A percentile compares a stretch with the other conserved stretches of the same genome.
These are phyloP conservation scores for Oophaga sylvatica DNA, from an alignment of 2,797 vertebrate genomes.

Conservation along the genomic window DNA sequence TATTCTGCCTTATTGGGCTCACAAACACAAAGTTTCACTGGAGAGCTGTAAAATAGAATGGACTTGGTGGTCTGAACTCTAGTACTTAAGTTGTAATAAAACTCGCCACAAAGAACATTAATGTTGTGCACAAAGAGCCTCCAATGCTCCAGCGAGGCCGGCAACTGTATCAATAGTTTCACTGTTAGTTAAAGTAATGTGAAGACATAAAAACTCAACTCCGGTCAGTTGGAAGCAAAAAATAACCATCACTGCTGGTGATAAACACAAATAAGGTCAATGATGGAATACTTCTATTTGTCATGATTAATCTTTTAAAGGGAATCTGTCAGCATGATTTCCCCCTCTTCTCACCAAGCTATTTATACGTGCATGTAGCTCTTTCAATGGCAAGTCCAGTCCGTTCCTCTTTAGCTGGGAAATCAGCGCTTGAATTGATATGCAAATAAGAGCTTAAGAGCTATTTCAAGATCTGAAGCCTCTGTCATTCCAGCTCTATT, in stretches of 20 bases:
- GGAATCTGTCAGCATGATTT: too few relatives aligned
- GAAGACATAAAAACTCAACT: conserved; percentile 48
- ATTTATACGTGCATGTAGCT: too few relatives aligned
- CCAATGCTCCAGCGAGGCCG: conserved; percentile 30
- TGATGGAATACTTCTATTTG: background rate
- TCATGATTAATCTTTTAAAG: background rate
- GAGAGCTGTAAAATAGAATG: conserved; percentile 72
- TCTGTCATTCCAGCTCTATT: too few relatives aligned
- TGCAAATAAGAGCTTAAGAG: too few relatives aligned
- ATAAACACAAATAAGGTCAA: conserved; percentile 3
- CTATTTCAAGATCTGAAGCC: too few relatives aligned
- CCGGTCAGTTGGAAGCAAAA: background rate
- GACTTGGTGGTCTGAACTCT: conserved; percentile 67
- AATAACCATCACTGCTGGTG: background rate
- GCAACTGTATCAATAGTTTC: conserved; percentile 49
- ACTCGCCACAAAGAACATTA: conserved; percentile 62
- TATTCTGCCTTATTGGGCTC: conserved; percentile 70
- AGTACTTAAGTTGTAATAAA: conserved; percentile 68
- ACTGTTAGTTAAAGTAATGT: conserved; percentile 59
- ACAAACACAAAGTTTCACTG: conserved; percentile 72
- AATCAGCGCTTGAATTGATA: too few relatives aligned
- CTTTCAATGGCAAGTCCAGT: too few relatives aligned
- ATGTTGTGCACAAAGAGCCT: conserved; percentile 61
- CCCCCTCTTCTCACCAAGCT: too few relatives aligned
- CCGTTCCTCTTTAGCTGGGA: too few relatives aligned